Evolutionary conservation across 2,113 vertebrate genomes (phyloP).

Genomic region (Percopsis transmontana): DNA sequence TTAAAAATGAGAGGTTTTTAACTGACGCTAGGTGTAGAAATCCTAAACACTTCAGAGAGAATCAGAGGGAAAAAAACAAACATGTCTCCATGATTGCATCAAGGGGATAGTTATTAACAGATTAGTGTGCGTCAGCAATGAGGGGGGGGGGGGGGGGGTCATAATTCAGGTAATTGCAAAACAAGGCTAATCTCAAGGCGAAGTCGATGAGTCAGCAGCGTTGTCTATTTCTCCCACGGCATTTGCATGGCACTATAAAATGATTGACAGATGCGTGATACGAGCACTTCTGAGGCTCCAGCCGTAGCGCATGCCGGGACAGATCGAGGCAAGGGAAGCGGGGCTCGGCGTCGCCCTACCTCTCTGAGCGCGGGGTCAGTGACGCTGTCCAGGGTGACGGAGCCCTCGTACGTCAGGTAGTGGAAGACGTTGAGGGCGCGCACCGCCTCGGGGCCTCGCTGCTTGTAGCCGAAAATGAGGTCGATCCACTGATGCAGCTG

Average conservation of each 20-base stretch:
- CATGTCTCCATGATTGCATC: not conserved
- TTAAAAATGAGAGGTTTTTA: slow-evolving; percentile 56
- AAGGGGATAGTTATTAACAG: slow-evolving; percentile 25
- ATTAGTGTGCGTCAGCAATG: slow-evolving; percentile 16
- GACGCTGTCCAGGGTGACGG: slow-evolving; percentile 91
- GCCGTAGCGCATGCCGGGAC: slow-evolving; percentile 40
- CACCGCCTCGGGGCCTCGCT: slow-evolving; percentile 94
- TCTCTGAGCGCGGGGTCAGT: slow-evolving; percentile 89
- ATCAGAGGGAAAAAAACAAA: not conserved
- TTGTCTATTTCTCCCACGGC: slow-evolving; percentile 38
- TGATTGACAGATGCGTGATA: slow-evolving; percentile 58
- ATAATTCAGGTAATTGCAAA: slow-evolving; percentile 24
- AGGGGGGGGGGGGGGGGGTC: slow-evolving; percentile 9
- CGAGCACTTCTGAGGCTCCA: slow-evolving; percentile 39
- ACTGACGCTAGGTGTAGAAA: slow-evolving; percentile 42
- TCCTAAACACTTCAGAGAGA: not conserved
- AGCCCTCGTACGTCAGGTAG: slow-evolving; percentile 95
- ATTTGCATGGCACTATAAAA: slow-evolving; percentile 54
- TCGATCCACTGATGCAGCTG: slow-evolving; percentile 99
- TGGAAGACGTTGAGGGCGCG: slow-evolving; percentile 97
- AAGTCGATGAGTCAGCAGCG: slow-evolving; percentile 54
- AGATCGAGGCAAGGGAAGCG: slow-evolving; percentile 19
- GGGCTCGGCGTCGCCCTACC: slow-evolving; percentile 78
- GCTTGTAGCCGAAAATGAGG: slow-evolving; percentile 99
- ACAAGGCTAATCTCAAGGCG: slow-evolving; percentile 23